Conservation (phyloP, 2,888 invertebrate genomes). For the Calameuta idolon region DNA sequence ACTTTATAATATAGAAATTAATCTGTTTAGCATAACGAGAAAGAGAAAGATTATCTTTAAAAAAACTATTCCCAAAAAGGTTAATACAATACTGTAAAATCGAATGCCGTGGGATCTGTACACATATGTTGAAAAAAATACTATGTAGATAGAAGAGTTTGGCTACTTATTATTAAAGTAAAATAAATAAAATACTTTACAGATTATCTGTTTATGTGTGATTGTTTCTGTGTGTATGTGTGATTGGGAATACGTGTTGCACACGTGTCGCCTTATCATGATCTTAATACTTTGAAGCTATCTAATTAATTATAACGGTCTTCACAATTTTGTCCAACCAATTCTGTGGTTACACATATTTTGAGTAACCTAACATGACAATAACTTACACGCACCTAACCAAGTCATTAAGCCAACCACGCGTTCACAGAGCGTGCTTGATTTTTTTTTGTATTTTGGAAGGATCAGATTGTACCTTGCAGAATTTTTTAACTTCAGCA, state of each 20-base stretch:
- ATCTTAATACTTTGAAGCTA: conserved; percentile 13
- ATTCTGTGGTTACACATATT: conserved; percentile 25
- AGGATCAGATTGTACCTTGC: background rate
- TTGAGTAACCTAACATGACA: background rate
- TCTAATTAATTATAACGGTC: conserved; percentile 28
- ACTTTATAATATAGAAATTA: background rate
- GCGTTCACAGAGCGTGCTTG: background rate
- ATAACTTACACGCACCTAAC: background rate
- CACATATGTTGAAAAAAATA: background rate
- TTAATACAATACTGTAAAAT: background rate
- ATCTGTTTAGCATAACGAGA: background rate
- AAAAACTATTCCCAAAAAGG: conserved; percentile 6
- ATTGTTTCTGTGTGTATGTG: background rate
- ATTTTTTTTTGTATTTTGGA: background rate
- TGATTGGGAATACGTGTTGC: background rate
- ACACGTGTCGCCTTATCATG: background rate
- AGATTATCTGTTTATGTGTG: conserved; percentile 9
- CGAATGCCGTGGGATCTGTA: background rate
- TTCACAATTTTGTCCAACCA: conserved; percentile 25
- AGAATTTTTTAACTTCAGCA: background rate
- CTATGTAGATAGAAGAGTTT: background rate
- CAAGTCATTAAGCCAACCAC: background rate
- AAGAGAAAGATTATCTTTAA: background rate
- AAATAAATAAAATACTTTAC: conserved; percentile 45
- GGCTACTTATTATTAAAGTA: conserved; percentile 17